Evolutionary conservation across 2,113 vertebrate genomes (phyloP), one percentile per base, ranked within the genome.

Genomic region (Hypomesus transpacificus): DNA sequence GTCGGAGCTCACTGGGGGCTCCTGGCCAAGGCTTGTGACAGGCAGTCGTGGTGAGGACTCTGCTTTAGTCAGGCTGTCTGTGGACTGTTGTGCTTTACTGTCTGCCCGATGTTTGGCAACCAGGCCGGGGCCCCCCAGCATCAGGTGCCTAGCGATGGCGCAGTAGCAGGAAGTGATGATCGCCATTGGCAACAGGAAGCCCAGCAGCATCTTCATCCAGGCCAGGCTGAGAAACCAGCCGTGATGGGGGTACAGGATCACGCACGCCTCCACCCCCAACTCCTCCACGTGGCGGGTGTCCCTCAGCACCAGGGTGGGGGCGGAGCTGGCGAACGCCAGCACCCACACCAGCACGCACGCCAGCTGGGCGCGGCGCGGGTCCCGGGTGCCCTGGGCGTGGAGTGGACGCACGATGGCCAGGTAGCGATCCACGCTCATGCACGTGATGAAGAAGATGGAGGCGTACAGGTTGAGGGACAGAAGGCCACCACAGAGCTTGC

Each of bases 381-480:
- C 90, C 31, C 95, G 92, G 0, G 84, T 69, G 24, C 90, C 91
- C 67, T 94, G 95, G 18, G 94, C 95, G 71, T 88, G 90, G 62
- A 98, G 91, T 0, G 97, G 95, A 13, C 92, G 91, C 70, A 95
- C 95, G 0, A 98, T 94, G 17, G 95, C 94, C 0, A 93, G 85
- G 86, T 97, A 98, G 17, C 95, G 92, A 81, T 98, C 96, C 79
- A 96, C 65, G 1, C 96, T 97, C 95, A 99, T 97, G 84, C 94
- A 94, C 0, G 91, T 95, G 70, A 98, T 96, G 83, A 98, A 98
- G 86, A 98, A 98, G 80, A 95, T 95, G 6, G 96, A 98, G 0
- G 96, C 95, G 24, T 97, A 98, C 85, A 96, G 94, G 86, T 96
- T 98, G 59, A 99, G 86, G n/a, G 90, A 91, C 17, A 92, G 83